phyloP scores from a whole-genome alignment of 1,140 invertebrate genomes.

The Hyles euphorbiae region DNA sequence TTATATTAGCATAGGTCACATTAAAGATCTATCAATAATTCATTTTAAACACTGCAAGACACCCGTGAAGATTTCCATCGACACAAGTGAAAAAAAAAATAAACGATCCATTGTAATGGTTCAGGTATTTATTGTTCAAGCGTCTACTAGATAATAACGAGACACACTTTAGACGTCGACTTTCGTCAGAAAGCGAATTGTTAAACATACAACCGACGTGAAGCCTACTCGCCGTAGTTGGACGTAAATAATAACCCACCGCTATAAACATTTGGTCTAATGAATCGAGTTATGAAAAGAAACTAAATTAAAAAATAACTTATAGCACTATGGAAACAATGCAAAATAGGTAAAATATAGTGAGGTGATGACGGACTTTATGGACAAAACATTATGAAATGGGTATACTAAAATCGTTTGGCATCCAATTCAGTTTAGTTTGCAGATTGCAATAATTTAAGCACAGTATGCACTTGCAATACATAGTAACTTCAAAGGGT shows the following conservation, averaged over 20 bases:
- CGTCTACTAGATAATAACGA: conserved; percentile 65
- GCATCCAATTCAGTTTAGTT: too few relatives aligned
- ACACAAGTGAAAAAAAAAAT: conserved; percentile 32
- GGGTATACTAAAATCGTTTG: too few relatives aligned
- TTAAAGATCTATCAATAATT: not conserved
- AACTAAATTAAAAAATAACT: too few relatives aligned
- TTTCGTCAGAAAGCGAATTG: conserved; percentile 55
- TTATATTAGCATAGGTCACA: too few relatives aligned
- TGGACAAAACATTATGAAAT: too few relatives aligned
- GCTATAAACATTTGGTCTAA: conserved; percentile 57
- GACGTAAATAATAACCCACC: conserved; percentile 50
- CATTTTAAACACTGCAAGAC: not conserved
- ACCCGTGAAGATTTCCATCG: conserved; percentile 2
- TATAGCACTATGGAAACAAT: too few relatives aligned
- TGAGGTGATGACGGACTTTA: too few relatives aligned
- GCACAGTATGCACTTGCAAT: too few relatives aligned
- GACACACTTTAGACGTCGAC: conserved; percentile 57
- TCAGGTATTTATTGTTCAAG: conserved; percentile 71
- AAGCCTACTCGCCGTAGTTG: conserved; percentile 37
- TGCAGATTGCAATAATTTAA: too few relatives aligned
- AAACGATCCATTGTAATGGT: conserved; percentile 35
- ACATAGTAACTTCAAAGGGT: too few relatives aligned
- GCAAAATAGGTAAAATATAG: too few relatives aligned
- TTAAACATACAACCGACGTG: conserved; percentile 35
- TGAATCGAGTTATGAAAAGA: conserved; percentile 16